Evolutionary conservation across 2,113 vertebrate species (phyloP).

Genomic region (Forbesichthys agassizii): DNA sequence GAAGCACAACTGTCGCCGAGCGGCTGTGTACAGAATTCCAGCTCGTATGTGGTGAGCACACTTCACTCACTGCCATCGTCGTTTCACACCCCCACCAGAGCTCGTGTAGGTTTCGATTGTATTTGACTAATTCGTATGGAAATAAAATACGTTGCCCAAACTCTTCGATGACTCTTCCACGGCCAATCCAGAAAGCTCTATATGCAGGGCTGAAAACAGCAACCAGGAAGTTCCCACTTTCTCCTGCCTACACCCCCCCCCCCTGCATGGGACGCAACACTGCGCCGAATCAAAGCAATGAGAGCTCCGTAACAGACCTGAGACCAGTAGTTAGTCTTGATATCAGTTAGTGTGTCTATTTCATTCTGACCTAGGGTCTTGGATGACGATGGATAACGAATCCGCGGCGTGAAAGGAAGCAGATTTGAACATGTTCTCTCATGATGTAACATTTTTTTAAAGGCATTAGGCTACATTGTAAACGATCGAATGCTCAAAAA

Average conservation of each 20-base stretch:
- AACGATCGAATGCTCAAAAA: no score
- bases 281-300: background rate
- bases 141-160: background rate
- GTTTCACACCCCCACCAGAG: background rate
- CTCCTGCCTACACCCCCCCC: no score
- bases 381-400: no score
- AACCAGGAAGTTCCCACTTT: slow-evolving; percentile 58
- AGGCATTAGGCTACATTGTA: no score
- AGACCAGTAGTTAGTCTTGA: no score
- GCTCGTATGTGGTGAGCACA: background rate
- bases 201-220: background rate
- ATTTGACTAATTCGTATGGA: background rate
- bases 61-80: background rate
- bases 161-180: background rate
- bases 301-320: no score
- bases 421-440: no score
- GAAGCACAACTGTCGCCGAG: background rate
- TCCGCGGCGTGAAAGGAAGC: no score
- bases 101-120: slow-evolving; percentile 10
- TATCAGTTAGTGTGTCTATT: no score
- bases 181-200: slow-evolving; percentile 15
- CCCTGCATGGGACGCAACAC: no score
- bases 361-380: no score
- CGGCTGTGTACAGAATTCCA: background rate
- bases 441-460: no score